Evolutionary conservation across 2,797 vertebrate genomes (phyloP).

Genomic region (Tadarida brasiliensis): DNA sequence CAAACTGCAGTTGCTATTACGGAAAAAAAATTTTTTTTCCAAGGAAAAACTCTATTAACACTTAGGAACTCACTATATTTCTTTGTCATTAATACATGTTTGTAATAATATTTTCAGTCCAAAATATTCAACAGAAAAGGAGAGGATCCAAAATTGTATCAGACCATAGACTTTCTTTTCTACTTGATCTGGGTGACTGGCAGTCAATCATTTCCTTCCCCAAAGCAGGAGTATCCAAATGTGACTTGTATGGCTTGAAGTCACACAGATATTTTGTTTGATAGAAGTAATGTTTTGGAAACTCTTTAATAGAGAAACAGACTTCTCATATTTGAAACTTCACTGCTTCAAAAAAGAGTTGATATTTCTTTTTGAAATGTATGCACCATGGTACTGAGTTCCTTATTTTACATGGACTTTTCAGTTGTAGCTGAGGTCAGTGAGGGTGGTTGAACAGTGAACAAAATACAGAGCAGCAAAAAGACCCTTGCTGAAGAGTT

Average conservation of each 20-base stretch:
- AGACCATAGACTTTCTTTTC: background rate
- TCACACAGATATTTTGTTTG: background rate
- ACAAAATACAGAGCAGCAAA: slow-evolving; percentile 76
- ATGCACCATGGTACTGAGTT: background rate
- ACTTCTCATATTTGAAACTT: slow-evolving; percentile 11
- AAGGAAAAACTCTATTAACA: slow-evolving; percentile 58
- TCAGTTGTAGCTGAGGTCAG: slow-evolving; percentile 44
- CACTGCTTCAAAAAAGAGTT: background rate
- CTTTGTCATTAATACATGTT: background rate
- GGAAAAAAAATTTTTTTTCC: slow-evolving; percentile 41
- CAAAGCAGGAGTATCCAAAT: background rate
- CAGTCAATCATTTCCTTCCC: background rate
- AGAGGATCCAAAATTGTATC: background rate
- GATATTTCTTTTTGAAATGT: background rate
- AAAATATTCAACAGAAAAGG: slow-evolving; percentile 34
- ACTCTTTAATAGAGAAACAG: background rate
- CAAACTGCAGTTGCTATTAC: slow-evolving; percentile 51
- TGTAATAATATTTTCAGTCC: slow-evolving; percentile 36
- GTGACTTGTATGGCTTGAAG: background rate
- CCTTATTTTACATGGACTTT: slow-evolving; percentile 40
- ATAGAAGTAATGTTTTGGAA: background rate
- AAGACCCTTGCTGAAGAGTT: slow-evolving; percentile 31
- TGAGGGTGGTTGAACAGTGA: slow-evolving; percentile 53
- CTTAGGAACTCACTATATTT: background rate
- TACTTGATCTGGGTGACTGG: background rate